phyloP scores from a whole-genome alignment of 1,140 invertebrate genomes.

The Papilio helenus region DNA sequence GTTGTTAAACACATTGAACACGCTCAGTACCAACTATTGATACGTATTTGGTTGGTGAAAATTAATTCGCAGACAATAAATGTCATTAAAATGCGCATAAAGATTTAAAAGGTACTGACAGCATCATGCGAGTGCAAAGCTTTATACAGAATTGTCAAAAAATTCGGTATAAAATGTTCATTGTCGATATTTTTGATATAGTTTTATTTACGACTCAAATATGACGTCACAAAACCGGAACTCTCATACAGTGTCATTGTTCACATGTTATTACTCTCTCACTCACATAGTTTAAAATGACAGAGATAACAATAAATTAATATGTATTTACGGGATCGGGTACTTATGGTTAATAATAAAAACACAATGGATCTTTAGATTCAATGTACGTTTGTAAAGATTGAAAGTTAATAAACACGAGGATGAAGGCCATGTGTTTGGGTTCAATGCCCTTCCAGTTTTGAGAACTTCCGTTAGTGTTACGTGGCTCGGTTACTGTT shows the following conservation, averaged over 20 bases:
- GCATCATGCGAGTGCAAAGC: neutral
- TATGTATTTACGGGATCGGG: too few relatives aligned
- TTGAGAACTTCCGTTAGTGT: slow-evolving; percentile 14
- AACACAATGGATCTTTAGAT: neutral
- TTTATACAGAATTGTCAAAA: too few relatives aligned
- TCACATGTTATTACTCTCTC: neutral
- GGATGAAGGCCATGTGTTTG: slow-evolving; percentile 18
- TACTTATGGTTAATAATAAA: neutral
- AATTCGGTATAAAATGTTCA: neutral
- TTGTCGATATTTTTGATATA: neutral
- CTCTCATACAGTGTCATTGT: neutral
- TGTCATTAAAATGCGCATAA: neutral
- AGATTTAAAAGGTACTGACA: neutral
- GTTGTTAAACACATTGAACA: neutral
- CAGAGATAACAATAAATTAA: neutral
- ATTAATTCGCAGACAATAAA: neutral
- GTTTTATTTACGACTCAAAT: too few relatives aligned
- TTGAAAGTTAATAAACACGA: slow-evolving; percentile 14
- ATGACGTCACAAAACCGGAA: neutral
- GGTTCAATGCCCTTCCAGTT: slow-evolving; percentile 1
- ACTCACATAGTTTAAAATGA: neutral
- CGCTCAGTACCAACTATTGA: neutral
- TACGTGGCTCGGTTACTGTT: slow-evolving; percentile 5
- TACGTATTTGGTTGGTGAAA: neutral
- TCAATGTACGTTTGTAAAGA: neutral